Percentiles rank a stretch among this genome's conserved stretches.
Conservation (phyloP, 2,888 invertebrate genomes). For the Protodeltote pygarga region DNA sequence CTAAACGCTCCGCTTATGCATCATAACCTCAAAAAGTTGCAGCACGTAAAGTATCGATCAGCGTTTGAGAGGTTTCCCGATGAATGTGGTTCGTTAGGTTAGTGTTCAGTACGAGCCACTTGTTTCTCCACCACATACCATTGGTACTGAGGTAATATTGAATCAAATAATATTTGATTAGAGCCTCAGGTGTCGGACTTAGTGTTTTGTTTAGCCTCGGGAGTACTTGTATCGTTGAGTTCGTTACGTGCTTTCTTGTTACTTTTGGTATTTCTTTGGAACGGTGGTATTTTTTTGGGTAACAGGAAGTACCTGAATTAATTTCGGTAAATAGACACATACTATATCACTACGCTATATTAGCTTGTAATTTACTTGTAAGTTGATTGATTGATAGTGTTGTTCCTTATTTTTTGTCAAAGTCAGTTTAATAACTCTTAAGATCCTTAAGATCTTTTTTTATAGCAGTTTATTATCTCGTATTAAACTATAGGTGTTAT, state of each 20-base stretch:
- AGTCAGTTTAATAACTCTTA: too few relatives aligned
- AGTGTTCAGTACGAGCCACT: conserved; percentile 62
- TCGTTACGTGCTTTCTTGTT: conserved; percentile 28
- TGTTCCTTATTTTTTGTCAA: too few relatives aligned
- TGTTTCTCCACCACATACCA: conserved; percentile 57
- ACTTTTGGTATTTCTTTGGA: conserved; percentile 2
- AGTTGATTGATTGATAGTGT: too few relatives aligned
- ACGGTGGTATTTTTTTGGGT: neutral
- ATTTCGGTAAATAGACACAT: too few relatives aligned
- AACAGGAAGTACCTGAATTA: neutral
- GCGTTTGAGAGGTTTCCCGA: conserved; percentile 72
- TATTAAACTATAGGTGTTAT: too few relatives aligned
- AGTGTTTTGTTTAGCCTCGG: conserved; percentile 61
- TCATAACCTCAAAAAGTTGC: conserved; percentile 43
- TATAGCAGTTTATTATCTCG: too few relatives aligned
- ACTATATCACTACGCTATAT: too few relatives aligned
- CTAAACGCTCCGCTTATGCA: conserved; percentile 17
- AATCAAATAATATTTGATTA: conserved; percentile 78
- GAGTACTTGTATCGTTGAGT: conserved; percentile 42
- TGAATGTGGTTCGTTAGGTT: conserved; percentile 81
- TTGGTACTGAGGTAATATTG: conserved; percentile 67
- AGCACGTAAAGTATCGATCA: conserved; percentile 73
- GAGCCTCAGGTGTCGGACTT: conserved; percentile 61
- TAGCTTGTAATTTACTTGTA: too few relatives aligned
- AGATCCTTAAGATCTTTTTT: too few relatives aligned